These are phyloP conservation scores for Phocoena sinus DNA, from an alignment of 2,113 vertebrate species.

Conservation along the genomic window DNA sequence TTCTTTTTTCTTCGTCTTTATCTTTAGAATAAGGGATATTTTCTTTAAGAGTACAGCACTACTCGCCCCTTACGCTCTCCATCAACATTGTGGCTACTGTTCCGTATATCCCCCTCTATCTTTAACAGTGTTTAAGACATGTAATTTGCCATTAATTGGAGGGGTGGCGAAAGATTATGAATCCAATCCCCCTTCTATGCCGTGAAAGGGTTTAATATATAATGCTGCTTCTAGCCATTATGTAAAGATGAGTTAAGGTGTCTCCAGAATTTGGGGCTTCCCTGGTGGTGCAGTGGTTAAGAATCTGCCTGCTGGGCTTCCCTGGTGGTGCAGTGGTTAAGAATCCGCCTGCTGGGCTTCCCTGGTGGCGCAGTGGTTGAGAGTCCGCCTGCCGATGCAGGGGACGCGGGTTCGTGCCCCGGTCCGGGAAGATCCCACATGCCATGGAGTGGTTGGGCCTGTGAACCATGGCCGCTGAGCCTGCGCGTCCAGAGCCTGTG, in stretches of 20 bases:
- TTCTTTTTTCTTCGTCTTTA: background rate
- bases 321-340: too few species aligned
- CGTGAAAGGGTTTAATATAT: background rate
- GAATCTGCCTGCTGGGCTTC: too few species aligned
- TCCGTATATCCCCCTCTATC: rapidly evolving
- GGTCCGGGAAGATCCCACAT: too few species aligned
- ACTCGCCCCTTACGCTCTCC: background rate
- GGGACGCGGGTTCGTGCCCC: too few species aligned
- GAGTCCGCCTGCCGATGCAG: too few species aligned
- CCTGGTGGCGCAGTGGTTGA: too few species aligned
- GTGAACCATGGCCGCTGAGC: too few species aligned
- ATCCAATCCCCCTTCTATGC: background rate
- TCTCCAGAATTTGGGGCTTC: background rate
- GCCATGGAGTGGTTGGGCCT: too few species aligned
- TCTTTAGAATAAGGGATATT: background rate
- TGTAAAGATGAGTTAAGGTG: background rate
- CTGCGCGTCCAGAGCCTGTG: too few species aligned
- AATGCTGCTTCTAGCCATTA: background rate
- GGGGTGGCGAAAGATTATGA: background rate
- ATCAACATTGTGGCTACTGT: background rate
- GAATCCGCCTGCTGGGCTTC: too few species aligned
- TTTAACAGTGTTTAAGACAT: background rate
- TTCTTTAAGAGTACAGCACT: background rate
- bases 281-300: too few species aligned
- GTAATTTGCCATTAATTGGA: background rate